Evolutionary conservation across 1,140 invertebrate species (phyloP).

Genomic region (Drosophila subobscura): DNA sequence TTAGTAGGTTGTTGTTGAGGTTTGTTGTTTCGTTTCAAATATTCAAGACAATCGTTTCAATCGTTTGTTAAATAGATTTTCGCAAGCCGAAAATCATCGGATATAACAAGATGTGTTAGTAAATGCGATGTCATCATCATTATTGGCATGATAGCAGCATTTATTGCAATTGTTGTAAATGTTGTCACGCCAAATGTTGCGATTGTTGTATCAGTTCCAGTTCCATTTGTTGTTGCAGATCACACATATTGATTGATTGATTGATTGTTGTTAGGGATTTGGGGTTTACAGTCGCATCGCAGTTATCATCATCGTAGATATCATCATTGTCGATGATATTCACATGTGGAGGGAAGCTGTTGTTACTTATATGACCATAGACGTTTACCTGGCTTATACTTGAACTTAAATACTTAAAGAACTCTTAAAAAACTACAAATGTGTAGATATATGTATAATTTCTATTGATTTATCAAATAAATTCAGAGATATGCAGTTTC

Average conservation of each 20-base stretch:
- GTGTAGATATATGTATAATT: conserved; percentile 18
- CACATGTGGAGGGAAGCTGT: conserved; percentile 80
- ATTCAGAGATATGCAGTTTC: conserved; percentile 68
- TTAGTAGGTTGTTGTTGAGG: conserved; percentile 23
- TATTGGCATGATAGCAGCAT: conserved; percentile 67
- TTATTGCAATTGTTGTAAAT: conserved; percentile 42
- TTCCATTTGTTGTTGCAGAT: conserved; percentile 38
- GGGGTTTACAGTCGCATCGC: conserved; percentile 20
- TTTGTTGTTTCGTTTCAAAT: conserved; percentile 31
- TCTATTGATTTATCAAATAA: conserved; percentile 42
- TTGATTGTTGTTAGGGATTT: conserved; percentile 30
- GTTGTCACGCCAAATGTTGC: conserved; percentile 55
- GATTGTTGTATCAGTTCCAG: conserved; percentile 36
- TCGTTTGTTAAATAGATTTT: conserved; percentile 81
- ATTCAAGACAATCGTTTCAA: conserved; percentile 47
- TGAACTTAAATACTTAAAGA: conserved; percentile 73
- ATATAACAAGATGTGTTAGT: conserved; percentile 82
- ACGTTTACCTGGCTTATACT: conserved; percentile 66
- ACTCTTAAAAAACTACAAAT: conserved; percentile 45
- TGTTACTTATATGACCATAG: conserved; percentile 70
- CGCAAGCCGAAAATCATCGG: conserved; percentile 83
- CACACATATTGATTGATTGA: conserved; percentile 40
- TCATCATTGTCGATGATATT: conserved; percentile 1
- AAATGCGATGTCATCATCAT: conserved; percentile 84
- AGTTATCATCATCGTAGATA: conserved; percentile 8